Percentiles rank a stretch among this genome's conserved stretches.
Conservation (phyloP, 1,140 invertebrate genomes). For the Pogonomyrmex californicus region DNA sequence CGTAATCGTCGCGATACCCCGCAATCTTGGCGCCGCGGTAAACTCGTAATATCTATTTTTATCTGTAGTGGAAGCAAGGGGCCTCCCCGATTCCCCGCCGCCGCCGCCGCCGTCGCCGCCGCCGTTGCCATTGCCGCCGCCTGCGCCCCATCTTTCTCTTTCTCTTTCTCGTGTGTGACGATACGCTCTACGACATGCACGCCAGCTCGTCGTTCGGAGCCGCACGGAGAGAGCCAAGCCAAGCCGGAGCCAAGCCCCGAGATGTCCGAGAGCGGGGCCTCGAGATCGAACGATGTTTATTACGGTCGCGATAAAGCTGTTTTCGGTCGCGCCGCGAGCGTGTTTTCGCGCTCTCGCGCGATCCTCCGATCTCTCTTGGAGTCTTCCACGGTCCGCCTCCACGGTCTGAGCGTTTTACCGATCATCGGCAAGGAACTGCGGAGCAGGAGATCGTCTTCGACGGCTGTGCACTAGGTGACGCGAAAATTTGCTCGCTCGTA, state of each 20-base stretch:
- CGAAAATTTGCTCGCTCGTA: neutral
- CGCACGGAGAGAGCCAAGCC: neutral
- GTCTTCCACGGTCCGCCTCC: neutral
- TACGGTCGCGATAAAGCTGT: slow-evolving; percentile 43
- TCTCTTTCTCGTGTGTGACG: slow-evolving; percentile 13
- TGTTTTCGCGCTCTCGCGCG: neutral
- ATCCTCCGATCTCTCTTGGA: neutral
- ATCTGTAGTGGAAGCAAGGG: slow-evolving; percentile 81
- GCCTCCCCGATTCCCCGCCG: slow-evolving; percentile 62
- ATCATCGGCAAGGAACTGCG: slow-evolving; percentile 43
- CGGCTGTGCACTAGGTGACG: slow-evolving; percentile 18
- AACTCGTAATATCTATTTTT: slow-evolving; percentile 87
- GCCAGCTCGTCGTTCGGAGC: neutral
- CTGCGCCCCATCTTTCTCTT: neutral
- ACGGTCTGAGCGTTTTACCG: slow-evolving; percentile 15
- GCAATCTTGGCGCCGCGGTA: slow-evolving; percentile 86
- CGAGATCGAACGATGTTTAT: slow-evolving; percentile 55
- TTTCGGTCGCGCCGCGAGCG: slow-evolving; percentile 15
- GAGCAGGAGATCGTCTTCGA: neutral
- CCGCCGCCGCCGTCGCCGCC: neutral
- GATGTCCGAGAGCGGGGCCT: slow-evolving; percentile 23
- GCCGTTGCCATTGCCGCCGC: neutral
- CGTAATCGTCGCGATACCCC: slow-evolving; percentile 86
- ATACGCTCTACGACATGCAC: neutral
- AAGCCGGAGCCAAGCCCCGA: slow-evolving; percentile 25